Conservation (phyloP, 2,797 vertebrate genomes). For the Sebastes iracundus region DNA sequence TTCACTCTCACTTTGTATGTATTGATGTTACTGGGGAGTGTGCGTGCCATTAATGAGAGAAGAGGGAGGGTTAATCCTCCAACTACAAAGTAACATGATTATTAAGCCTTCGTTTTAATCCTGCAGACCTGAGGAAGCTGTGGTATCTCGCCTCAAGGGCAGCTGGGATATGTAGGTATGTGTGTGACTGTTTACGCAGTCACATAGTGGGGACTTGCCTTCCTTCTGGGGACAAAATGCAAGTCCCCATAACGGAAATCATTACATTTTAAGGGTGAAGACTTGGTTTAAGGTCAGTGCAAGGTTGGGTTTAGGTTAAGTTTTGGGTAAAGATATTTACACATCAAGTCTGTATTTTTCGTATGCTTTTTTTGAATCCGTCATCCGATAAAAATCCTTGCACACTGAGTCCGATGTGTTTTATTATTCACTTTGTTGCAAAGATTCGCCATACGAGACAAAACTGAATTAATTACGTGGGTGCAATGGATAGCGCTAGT, state of each 20-base stretch:
- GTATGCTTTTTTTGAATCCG: fast-evolving
- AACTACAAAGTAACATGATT: slow-evolving; percentile 61
- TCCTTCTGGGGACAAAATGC: not conserved
- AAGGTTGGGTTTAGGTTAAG: not conserved
- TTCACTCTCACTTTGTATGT: slow-evolving; percentile 24
- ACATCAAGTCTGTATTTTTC: too few species aligned
- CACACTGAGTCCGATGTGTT: too few species aligned
- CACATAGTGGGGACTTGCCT: not conserved
- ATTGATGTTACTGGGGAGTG: slow-evolving; percentile 7
- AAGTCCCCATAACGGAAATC: not conserved
- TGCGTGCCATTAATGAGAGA: slow-evolving; percentile 34
- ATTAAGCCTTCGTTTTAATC: slow-evolving; percentile 67
- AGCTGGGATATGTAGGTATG: slow-evolving; percentile 18
- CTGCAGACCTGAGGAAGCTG: slow-evolving; percentile 53
- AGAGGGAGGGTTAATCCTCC: slow-evolving; percentile 57
- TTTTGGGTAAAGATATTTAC: too few species aligned
- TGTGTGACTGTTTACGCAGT: not conserved
- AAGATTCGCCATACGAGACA: too few species aligned
- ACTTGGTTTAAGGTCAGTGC: not conserved
- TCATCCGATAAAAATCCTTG: too few species aligned
- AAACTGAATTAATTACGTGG: too few species aligned
- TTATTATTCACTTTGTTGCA: too few species aligned
- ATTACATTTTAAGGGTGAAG: not conserved
- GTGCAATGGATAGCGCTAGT: too few species aligned
- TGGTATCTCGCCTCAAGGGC: slow-evolving; percentile 49